Conservation (phyloP, 2,113 vertebrate genomes). For the Boleophthalmus pectinirostris region DNA sequence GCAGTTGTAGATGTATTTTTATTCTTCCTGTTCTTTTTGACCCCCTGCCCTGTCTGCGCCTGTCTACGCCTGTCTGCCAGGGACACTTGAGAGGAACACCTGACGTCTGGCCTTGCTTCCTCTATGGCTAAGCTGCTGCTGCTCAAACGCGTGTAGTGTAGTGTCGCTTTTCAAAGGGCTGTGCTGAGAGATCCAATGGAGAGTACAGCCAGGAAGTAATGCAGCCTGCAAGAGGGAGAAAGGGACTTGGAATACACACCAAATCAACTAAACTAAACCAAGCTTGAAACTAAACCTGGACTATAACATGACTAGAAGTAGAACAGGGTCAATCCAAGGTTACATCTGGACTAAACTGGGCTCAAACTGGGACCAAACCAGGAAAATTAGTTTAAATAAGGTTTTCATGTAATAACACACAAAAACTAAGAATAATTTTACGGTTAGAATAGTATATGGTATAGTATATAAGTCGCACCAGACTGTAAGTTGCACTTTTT, state of each 20-base stretch:
- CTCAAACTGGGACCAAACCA: neutral
- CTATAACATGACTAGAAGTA: neutral
- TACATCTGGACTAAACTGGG: neutral
- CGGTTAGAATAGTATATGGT: too few relatives aligned
- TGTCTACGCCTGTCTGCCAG: neutral
- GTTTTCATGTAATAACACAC: neutral
- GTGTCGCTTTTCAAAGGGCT: neutral
- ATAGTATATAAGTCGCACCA: too few relatives aligned
- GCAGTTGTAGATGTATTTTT: neutral
- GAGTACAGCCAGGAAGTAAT: neutral
- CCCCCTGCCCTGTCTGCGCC: neutral
- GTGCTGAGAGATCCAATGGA: neutral
- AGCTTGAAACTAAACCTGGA: neutral
- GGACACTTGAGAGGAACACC: slow-evolving; percentile 1
- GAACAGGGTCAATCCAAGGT: neutral
- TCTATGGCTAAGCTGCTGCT: neutral
- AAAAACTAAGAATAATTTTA: too few relatives aligned
- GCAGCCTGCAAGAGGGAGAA: neutral
- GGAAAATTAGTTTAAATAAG: too few relatives aligned
- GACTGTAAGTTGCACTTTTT: too few relatives aligned
- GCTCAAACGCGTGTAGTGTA: neutral
- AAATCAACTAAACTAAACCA: neutral
- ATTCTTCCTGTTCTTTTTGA: neutral
- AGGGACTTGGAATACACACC: too few relatives aligned
- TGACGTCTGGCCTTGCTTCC: neutral